These are phyloP conservation scores for Hypothenemus hampei DNA, from an alignment of 1,140 invertebrate genomes.

Conservation along the genomic window DNA sequence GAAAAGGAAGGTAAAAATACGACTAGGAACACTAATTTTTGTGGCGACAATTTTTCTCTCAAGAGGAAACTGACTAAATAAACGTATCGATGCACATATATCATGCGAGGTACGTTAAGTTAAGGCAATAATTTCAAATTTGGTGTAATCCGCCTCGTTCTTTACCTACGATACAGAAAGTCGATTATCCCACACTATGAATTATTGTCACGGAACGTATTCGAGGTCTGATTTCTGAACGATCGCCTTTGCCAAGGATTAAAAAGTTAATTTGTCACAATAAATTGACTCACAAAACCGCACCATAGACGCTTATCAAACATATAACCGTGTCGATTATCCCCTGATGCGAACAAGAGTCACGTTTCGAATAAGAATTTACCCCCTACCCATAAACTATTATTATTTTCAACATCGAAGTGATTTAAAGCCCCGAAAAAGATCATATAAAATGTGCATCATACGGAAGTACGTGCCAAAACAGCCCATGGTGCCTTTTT, in stretches of 20 bases:
- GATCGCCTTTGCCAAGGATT: no score
- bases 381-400: not conserved
- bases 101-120: no score
- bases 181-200: conserved; percentile 5
- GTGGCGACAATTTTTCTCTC: no score
- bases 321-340: conserved; percentile 1
- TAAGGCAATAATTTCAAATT: not conserved
- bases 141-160: not conserved
- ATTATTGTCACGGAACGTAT: conserved; percentile 5
- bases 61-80: no score
- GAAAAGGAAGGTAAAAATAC: no score
- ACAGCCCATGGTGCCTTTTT: no score
- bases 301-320: not conserved
- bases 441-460: not conserved
- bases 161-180: conserved; percentile 6
- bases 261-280: no score
- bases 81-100: no score
- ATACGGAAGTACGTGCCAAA: not conserved
- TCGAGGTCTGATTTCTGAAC: no score
- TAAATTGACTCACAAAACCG: no score
- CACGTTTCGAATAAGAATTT: conserved; percentile 1
- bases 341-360: not conserved
- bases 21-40: no score
- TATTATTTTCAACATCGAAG: not conserved
- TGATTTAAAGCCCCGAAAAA: conserved; percentile 2